These are phyloP conservation scores for Calliopum simillimum DNA, from an alignment of 2,888 invertebrate genomes.

Conservation along the genomic window DNA sequence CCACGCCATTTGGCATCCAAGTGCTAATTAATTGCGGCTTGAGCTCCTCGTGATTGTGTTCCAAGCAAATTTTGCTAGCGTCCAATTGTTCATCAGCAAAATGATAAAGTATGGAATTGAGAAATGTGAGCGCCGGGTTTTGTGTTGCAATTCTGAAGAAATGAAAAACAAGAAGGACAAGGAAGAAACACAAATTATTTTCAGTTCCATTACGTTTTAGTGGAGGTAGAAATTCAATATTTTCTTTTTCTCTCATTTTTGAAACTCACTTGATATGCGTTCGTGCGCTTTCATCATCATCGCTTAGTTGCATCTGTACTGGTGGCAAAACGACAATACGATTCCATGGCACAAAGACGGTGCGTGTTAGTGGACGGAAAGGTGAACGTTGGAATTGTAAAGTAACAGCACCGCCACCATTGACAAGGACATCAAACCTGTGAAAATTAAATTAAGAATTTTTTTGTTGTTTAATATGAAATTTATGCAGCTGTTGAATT, in stretches of 20 bases:
- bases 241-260: neutral
- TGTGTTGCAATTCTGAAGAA: conserved; percentile 61
- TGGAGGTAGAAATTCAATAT: neutral
- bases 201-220: neutral
- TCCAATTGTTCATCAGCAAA: conserved; percentile 66
- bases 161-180: conserved; percentile 28
- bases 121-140: conserved; percentile 67
- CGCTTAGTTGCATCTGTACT: conserved; percentile 86
- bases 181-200: too few species aligned
- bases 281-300: conserved; percentile 72
- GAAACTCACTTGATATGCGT: conserved; percentile 64
- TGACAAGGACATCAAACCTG: conserved; percentile 98
- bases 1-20: conserved; percentile 90
- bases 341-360: conserved; percentile 97
- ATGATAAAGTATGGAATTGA: conserved; percentile 66
- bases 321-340: conserved; percentile 92
- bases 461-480: neutral
- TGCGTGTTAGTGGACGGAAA: conserved; percentile 87
- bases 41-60: conserved; percentile 87
- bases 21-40: conserved; percentile 89
- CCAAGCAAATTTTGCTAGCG: conserved; percentile 74
- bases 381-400: conserved; percentile 96
- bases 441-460: neutral
- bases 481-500: neutral
- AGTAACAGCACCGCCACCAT: conserved; percentile 97